phyloP scores from a whole-genome alignment of 30 jellyfish, hydroid and myxozoan genomes.

The Aurelia coerulea region DNA sequence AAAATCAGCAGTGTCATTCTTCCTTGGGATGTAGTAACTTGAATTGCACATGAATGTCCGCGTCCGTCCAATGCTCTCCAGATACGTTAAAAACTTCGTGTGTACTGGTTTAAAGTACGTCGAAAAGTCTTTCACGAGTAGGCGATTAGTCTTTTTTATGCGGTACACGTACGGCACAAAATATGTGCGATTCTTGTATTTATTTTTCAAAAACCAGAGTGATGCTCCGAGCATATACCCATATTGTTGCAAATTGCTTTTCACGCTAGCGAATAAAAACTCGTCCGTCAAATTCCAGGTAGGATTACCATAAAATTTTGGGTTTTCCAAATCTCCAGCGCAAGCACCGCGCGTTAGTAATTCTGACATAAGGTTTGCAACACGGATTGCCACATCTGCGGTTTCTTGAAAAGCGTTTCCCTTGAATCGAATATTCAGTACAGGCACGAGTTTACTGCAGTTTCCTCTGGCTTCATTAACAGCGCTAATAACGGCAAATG shows the following conservation, averaged over 20 bases:
- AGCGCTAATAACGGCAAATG: conserved; percentile 41
- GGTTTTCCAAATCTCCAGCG: conserved; percentile 34
- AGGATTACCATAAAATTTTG: conserved; percentile 22
- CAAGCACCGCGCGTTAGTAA: conserved; percentile 72
- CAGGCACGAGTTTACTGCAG: conserved; percentile 52
- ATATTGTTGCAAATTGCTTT: conserved; percentile 39
- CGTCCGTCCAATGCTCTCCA: conserved; percentile 34
- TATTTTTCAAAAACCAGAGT: conserved; percentile 35
- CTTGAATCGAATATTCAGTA: conserved; percentile 61
- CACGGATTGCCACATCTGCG: conserved; percentile 68
- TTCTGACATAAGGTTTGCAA: conserved; percentile 70
- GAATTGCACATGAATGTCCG: conserved; percentile 57
- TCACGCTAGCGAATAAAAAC: conserved; percentile 17
- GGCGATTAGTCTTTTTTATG: conserved; percentile 5
- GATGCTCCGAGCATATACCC: conserved; percentile 44
- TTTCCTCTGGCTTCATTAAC: conserved; percentile 49
- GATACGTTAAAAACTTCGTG: conserved; percentile 39
- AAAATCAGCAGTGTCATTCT: conserved; percentile 39
- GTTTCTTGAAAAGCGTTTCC: conserved; percentile 37
- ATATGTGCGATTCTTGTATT: conserved; percentile 34
- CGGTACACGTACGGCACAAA: conserved; percentile 80
- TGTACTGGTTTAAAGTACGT: conserved; percentile 61
- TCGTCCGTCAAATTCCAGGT: conserved; percentile 41
- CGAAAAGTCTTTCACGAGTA: conserved; percentile 45
- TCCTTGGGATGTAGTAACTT: conserved; percentile 48